A percentile compares a stretch with the other conserved stretches of the same genome.
Conservation (phyloP, 1,140 invertebrate species). For the Danaus plexippus region DNA sequence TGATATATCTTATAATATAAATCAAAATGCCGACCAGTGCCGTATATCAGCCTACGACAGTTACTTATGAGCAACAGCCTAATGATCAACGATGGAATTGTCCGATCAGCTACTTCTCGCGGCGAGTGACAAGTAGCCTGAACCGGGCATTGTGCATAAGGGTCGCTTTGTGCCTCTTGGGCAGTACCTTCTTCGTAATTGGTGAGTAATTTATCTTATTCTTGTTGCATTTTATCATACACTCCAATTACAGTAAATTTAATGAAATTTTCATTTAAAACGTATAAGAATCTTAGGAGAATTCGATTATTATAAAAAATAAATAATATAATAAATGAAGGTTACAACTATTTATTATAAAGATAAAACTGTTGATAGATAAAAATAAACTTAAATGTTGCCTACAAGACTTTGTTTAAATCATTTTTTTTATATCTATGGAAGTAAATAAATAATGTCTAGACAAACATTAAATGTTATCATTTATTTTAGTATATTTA, state of each 20-base stretch:
- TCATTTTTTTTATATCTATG: too few relatives aligned
- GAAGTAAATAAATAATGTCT: too few relatives aligned
- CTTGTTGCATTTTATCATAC: background rate
- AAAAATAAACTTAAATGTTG: too few relatives aligned
- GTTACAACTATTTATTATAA: too few relatives aligned
- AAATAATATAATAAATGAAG: too few relatives aligned
- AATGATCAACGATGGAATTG: slow-evolving; percentile 69
- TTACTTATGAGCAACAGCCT: slow-evolving; percentile 77
- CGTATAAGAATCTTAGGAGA: too few relatives aligned
- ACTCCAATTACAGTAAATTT: background rate
- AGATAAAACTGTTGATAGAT: too few relatives aligned
- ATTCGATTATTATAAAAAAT: too few relatives aligned
- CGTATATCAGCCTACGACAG: slow-evolving; percentile 81
- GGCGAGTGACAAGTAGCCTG: slow-evolving; percentile 68
- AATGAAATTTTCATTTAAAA: too few relatives aligned
- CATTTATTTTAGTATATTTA: too few relatives aligned
- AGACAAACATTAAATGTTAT: too few relatives aligned
- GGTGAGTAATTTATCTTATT: slow-evolving; percentile 35
- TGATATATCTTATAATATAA: slow-evolving; percentile 16
- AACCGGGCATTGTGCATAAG: slow-evolving; percentile 63
- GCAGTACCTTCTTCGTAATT: slow-evolving; percentile 56
- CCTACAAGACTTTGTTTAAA: too few relatives aligned
- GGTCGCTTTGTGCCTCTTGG: slow-evolving; percentile 51
- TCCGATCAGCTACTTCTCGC: slow-evolving; percentile 74
- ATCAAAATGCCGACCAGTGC: slow-evolving; percentile 75